phyloP scores from a whole-genome alignment of 2,797 vertebrate species.

The Triplophysa bombifrons region DNA sequence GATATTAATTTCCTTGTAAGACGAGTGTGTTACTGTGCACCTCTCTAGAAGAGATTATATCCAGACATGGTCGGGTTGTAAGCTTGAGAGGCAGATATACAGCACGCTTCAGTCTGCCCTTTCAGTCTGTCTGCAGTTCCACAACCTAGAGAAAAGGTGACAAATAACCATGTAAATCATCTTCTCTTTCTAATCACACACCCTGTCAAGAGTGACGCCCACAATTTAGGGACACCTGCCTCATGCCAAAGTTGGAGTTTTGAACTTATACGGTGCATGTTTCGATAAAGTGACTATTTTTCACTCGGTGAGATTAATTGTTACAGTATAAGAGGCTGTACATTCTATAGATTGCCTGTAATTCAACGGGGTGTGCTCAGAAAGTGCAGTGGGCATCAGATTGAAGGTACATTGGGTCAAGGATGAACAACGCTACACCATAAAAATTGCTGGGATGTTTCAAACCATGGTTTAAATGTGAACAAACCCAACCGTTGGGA shows the following conservation, averaged over 20 bases:
- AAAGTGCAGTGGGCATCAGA: not conserved
- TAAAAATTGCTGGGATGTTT: too few species aligned
- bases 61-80: constrained; percentile 19
- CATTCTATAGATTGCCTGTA: not conserved
- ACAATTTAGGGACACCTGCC: constrained; percentile 37
- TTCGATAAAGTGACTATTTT: constrained; percentile 8
- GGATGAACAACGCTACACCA: not conserved
- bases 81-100: constrained; percentile 53
- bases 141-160: constrained; percentile 30
- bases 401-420: not conserved
- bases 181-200: constrained; percentile 44
- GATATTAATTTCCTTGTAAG: constrained; percentile 24
- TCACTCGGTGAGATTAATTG: constrained; percentile 1
- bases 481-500: too few species aligned
- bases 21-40: constrained; percentile 19
- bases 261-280: constrained; percentile 21
- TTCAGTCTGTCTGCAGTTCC: constrained; percentile 32
- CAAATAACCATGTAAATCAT: constrained; percentile 51
- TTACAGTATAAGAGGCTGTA: not conserved
- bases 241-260: constrained; percentile 15
- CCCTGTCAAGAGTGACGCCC: constrained; percentile 27
- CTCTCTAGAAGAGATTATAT: constrained; percentile 49
- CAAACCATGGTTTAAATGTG: too few species aligned
- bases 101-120: constrained; percentile 35
- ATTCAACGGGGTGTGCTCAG: not conserved